A percentile compares a stretch with the other conserved stretches of the same genome.
phyloP scores from a whole-genome alignment of 2,113 vertebrate genomes.

The Hippopotamus amphibius region DNA sequence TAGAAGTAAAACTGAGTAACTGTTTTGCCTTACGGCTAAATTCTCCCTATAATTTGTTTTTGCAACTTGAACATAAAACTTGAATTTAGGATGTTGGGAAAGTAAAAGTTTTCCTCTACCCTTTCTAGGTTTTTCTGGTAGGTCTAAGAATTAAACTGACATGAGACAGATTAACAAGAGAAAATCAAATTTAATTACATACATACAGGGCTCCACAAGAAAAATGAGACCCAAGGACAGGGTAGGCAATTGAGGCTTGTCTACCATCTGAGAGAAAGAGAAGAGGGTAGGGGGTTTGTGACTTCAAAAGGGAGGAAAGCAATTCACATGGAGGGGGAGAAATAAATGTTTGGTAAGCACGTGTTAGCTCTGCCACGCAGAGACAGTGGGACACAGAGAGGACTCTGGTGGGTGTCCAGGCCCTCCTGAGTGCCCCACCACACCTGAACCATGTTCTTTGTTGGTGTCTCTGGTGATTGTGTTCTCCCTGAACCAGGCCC shows the following conservation, averaged over 20 bases:
- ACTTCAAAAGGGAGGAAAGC: neutral
- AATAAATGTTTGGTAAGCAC: neutral
- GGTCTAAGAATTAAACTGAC: neutral
- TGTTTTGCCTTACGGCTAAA: neutral
- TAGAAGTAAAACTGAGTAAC: conserved; percentile 21
- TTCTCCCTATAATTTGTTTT: neutral
- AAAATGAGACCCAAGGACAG: neutral
- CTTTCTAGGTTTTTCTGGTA: neutral
- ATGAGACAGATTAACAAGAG: neutral
- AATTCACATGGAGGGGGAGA: neutral
- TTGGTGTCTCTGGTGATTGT: neutral
- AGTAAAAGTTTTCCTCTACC: neutral
- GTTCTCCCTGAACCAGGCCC: neutral
- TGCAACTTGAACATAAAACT: neutral
- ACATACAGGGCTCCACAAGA: too few relatives aligned
- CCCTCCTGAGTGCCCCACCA: neutral
- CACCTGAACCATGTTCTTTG: neutral
- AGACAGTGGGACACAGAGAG: neutral
- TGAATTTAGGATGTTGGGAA: neutral
- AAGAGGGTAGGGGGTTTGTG: neutral
- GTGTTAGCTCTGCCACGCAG: neutral
- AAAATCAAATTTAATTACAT: neutral
- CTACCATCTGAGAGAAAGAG: neutral
- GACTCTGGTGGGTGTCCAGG: neutral
- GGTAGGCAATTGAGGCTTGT: neutral